These are phyloP conservation scores for Malurus cyaneus DNA, from an alignment of 2,113 vertebrate genomes.

Conservation along the genomic window DNA sequence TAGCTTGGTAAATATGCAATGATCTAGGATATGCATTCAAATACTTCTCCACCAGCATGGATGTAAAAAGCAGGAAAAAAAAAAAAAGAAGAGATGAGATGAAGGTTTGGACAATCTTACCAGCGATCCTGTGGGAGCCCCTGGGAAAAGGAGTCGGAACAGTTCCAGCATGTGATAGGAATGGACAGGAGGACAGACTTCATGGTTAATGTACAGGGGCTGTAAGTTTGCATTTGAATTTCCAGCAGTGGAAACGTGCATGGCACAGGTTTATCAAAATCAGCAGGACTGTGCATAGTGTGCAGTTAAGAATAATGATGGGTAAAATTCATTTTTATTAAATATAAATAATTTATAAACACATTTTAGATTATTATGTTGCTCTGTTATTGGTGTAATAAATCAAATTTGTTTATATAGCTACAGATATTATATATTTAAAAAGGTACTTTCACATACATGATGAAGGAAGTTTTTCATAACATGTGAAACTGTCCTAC, in stretches of 20 bases:
- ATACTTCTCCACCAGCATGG: not conserved
- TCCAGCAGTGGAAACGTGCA: not conserved
- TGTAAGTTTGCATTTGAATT: not conserved
- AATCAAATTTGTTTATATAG: not conserved
- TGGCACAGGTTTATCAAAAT: not conserved
- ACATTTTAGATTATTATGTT: not conserved
- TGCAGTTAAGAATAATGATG: not conserved
- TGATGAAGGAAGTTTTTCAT: not conserved
- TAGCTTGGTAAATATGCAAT: conserved; percentile 29
- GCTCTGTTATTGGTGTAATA: not conserved
- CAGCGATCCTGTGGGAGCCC: not conserved
- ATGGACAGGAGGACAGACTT: not conserved
- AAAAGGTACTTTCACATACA: not conserved
- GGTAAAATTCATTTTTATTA: not conserved
- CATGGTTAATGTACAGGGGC: not conserved
- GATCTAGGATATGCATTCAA: not conserved
- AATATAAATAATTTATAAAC: not conserved
- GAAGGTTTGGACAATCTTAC: no score
- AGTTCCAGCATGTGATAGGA: not conserved
- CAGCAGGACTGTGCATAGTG: fast-evolving
- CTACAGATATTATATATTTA: not conserved
- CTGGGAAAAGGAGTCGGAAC: not conserved
- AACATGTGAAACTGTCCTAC: not conserved
- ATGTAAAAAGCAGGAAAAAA: not conserved
- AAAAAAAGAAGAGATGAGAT: no score